Base-by-base conservation (phyloP, 2,888 invertebrate species). In the Liopterus haemorrhoidalis region DNA sequence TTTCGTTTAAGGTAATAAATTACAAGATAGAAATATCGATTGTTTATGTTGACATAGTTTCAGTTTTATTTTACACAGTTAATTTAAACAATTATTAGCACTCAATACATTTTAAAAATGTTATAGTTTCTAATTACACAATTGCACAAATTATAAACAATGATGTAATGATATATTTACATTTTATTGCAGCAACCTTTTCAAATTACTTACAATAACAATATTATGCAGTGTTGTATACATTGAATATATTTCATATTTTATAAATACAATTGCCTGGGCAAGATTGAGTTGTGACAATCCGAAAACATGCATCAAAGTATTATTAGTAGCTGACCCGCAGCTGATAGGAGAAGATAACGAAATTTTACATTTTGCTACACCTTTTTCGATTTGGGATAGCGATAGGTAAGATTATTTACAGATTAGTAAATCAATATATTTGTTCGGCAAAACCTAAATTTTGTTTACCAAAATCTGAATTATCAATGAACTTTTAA, bases 361-460 rank as follows among this genome's bases (percentile, higher is more conserved):
- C 58, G 91, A 89, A 63, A 68, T 70, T 41, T 69, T 78, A 2
- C 72, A 76, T 41, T 73, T 76, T 33, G 70, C 85, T 22, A 86
- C 85, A 39, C 72, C 75, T 37, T 60, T 94, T 22, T 79, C 83
- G 21, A 78, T 85, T 57, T 90, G 85, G 80, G 95, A 96, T 67
- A 82, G 85, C 57, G 95, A 96, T 68, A 79, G 85, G 91, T 91
- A 69, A n/a, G n/a, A n/a, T n/a, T n/a, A n/a, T n/a, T n/a, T n/a
- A n/a, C n/a, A n/a, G n/a, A n/a, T n/a, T n/a, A n/a, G n/a, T n/a
- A n/a, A n/a, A n/a, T n/a, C n/a, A n/a, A n/a, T n/a, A n/a, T n/a
- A n/a, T n/a, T n/a, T n/a, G n/a, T n/a, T n/a, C n/a, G n/a, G n/a
- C n/a, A n/a, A n/a, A n/a, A n/a, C n/a, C n/a, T n/a, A n/a, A n/a